Percentiles rank a stretch among this genome's conserved stretches.
phyloP scores from a whole-genome alignment of 2,888 invertebrate genomes.

The Ormyrus labotus region DNA sequence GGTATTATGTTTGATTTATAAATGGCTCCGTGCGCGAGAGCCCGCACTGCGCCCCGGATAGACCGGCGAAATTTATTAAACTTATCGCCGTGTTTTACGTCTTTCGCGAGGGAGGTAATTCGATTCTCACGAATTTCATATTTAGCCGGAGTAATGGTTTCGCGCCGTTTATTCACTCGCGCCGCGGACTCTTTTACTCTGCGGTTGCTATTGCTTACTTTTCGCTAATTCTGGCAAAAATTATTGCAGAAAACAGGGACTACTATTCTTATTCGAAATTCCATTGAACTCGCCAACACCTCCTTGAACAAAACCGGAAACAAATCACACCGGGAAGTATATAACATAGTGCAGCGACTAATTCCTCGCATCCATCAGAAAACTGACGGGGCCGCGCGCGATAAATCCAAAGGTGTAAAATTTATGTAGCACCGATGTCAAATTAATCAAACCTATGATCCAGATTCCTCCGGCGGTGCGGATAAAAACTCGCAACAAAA shows the following conservation, averaged over 20 bases:
- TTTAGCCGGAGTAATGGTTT: too few species aligned
- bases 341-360: not conserved
- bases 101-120: not conserved
- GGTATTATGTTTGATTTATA: slow-evolving; percentile 1
- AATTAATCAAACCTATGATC: not conserved
- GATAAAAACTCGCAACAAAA: slow-evolving; percentile 11
- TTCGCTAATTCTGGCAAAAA: too few species aligned
- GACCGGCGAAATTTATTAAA: slow-evolving; percentile 20
- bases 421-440: not conserved
- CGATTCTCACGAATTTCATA: too few species aligned
- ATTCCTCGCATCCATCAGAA: too few species aligned
- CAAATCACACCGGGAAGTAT: not conserved
- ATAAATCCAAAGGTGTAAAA: not conserved
- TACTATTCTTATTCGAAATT: too few species aligned
- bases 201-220: too few species aligned
- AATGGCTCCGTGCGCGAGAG: not conserved
- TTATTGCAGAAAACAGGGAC: too few species aligned
- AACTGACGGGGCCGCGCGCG: too few species aligned
- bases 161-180: too few species aligned
- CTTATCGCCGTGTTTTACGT: not conserved
- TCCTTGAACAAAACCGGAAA: not conserved
- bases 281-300: too few species aligned
- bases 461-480: not conserved
- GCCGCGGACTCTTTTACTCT: too few species aligned
- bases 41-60: too few species aligned